A percentile compares a stretch with the other conserved stretches of the same genome.
Evolutionary conservation across 2,113 vertebrate species (phyloP).

Genomic region (Shinisaurus crocodilurus): DNA sequence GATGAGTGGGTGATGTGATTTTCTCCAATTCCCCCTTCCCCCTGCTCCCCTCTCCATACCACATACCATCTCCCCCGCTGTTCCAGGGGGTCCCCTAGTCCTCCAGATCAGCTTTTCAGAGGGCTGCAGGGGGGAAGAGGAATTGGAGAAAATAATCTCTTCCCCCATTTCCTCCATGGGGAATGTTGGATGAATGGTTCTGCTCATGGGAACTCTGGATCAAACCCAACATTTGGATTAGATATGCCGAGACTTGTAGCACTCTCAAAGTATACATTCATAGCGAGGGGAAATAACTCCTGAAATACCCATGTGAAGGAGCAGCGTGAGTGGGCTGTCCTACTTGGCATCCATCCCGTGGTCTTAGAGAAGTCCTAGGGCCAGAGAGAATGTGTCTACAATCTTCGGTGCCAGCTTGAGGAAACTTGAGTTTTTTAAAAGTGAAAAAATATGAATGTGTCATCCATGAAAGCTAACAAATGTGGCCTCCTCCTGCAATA

Average conservation of each 20-base stretch:
- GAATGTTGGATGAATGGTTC: not conserved
- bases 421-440: not conserved
- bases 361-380: not conserved
- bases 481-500: not conserved
- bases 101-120: too few relatives aligned
- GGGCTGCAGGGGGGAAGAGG: too few relatives aligned
- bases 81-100: not conserved
- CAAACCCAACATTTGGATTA: not conserved
- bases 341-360: not conserved
- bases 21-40: not conserved
- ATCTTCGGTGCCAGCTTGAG: not conserved
- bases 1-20: not conserved
- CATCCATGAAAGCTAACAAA: not conserved
- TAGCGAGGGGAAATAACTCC: too few relatives aligned
- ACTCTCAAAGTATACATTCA: not conserved
- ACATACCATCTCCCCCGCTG: not conserved
- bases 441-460: not conserved
- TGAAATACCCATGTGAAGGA: not conserved
- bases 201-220: not conserved
- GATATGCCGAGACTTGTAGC: too few relatives aligned
- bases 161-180: not conserved
- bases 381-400: not conserved
- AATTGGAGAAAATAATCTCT: too few relatives aligned
- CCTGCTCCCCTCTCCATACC: not conserved
- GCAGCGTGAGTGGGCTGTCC: too few relatives aligned